Percentiles rank a stretch among this genome's conserved stretches.
Evolutionary conservation across 1,140 invertebrate species (phyloP).

Genomic region (Drosophila watanabei): DNA sequence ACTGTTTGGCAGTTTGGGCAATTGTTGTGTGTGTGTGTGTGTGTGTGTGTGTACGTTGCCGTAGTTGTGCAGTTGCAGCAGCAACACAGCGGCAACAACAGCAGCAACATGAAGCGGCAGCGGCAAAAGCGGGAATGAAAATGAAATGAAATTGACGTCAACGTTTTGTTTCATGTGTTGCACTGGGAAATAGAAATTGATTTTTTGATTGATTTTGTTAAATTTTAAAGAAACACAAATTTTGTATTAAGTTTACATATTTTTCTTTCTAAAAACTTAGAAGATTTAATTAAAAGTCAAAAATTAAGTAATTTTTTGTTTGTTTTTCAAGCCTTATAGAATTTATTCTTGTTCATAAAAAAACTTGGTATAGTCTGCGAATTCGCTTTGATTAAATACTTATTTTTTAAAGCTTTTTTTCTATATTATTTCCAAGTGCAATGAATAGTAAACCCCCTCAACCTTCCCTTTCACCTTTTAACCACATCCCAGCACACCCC

Average conservation of each 20-base stretch:
- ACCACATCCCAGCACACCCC: not conserved
- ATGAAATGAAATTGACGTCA: conserved; percentile 64
- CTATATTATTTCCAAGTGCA: not conserved
- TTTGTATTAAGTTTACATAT: too few relatives aligned
- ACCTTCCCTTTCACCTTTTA: not conserved
- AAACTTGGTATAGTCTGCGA: too few relatives aligned
- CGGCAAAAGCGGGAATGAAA: conserved; percentile 39
- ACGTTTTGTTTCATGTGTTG: conserved; percentile 49
- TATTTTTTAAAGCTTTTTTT: not conserved
- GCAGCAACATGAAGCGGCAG: conserved; percentile 43
- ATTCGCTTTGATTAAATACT: too few relatives aligned
- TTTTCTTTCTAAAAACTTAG: too few relatives aligned
- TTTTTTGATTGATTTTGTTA: not conserved
- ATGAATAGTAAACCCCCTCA: not conserved
- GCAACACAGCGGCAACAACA: conserved; percentile 47
- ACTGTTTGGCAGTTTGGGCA: conserved; percentile 66
- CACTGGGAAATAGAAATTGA: not conserved
- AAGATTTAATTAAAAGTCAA: too few relatives aligned
- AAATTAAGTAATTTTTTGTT: too few relatives aligned
- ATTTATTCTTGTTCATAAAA: not conserved
- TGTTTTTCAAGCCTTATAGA: too few relatives aligned
- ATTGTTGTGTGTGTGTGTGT: conserved; percentile 27
- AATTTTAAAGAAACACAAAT: too few relatives aligned
- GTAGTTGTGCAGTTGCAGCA: conserved; percentile 54
- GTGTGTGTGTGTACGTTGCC: conserved; percentile 16